Base-by-base conservation (phyloP, 1,140 invertebrate genomes). In the Triops longicaudatus region DNA sequence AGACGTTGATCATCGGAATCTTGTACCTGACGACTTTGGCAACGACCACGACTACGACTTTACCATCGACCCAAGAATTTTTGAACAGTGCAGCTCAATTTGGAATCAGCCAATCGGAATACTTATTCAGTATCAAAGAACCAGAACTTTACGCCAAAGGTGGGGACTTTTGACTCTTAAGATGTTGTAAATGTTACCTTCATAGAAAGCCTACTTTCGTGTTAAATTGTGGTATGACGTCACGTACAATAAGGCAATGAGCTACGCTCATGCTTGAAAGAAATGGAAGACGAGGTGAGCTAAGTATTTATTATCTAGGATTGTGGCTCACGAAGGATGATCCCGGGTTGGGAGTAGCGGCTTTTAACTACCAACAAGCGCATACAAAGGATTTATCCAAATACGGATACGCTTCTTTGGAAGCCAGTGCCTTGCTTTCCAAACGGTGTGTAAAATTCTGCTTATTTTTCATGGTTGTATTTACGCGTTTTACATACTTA, bases 281-380 rank as follows among this genome's bases (percentile, higher is more conserved):
- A n/a, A n/a, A n/a, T n/a, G n/a, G n/a, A n/a, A n/a, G n/a, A n/a
- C 50, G 28, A 72, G 73, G 31, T 4, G 75, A 72, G 76, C 41
- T 80, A 37, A 37, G 31, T 2, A 37, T 63, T 80, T 79, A 73
- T 80, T 81, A 82, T n/a, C n/a, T 81, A 92, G 91, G 91, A 77
- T 81, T 91, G 27, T 88, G 86, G 82, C 82, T 92, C n/a, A 84
- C 87, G 17, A 82, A 85, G 22, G 88, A 88, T 76, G 88, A 91
- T 81, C 91, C 91, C n/a, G 91, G 90, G 1, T 85, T 86, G n/a
- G 90, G 88, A 81, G 87, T 92, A 31, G 91, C 91, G 2, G 87
- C 88, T 4, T 92, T 92, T 84, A 92, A 91, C 81, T 87, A 88
- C 73, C 91, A 91, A 63, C 87, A 87, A 1, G 86, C 88, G 63